Conservation (phyloP, 2,888 invertebrate genomes). For the Drosophila colorata region DNA sequence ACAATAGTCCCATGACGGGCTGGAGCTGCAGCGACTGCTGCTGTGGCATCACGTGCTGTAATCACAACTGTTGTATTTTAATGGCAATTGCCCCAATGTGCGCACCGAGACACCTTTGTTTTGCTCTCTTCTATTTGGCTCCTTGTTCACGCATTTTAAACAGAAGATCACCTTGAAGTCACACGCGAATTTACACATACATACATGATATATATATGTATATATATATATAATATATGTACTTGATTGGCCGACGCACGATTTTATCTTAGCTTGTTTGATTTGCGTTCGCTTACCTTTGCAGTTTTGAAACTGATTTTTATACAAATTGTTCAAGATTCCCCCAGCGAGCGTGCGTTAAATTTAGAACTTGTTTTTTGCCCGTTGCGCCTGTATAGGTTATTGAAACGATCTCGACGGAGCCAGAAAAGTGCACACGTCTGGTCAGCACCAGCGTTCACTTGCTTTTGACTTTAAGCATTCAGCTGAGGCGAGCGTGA, state of each 20-base stretch:
- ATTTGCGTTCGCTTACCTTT: constrained; percentile 66
- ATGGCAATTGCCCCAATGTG: background rate
- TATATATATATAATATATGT: background rate
- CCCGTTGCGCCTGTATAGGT: constrained; percentile 58
- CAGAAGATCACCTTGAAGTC: constrained; percentile 70
- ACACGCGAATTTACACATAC: constrained; percentile 16
- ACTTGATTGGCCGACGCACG: constrained; percentile 5
- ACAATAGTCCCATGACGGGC: constrained; percentile 61
- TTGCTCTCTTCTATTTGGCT: constrained; percentile 5
- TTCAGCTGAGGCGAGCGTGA: constrained; percentile 45
- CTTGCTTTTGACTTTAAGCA: constrained; percentile 61
- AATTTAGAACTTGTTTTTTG: constrained; percentile 82
- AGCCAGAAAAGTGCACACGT: constrained; percentile 74
- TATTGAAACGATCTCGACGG: constrained; percentile 64
- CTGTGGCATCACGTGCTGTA: constrained; percentile 63
- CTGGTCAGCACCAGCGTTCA: constrained; percentile 77
- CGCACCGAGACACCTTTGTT: background rate
- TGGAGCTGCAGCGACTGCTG: constrained; percentile 19
- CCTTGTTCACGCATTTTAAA: constrained; percentile 10
- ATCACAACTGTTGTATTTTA: constrained; percentile 12
- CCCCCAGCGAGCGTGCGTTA: constrained; percentile 66
- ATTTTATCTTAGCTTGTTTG: constrained; percentile 38
- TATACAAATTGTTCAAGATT: constrained; percentile 62
- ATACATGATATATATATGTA: constrained; percentile 1
- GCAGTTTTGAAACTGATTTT: constrained; percentile 62